Evolutionary conservation across 2,113 vertebrate species (phyloP).

Genomic region (Collichthys lucidus): DNA sequence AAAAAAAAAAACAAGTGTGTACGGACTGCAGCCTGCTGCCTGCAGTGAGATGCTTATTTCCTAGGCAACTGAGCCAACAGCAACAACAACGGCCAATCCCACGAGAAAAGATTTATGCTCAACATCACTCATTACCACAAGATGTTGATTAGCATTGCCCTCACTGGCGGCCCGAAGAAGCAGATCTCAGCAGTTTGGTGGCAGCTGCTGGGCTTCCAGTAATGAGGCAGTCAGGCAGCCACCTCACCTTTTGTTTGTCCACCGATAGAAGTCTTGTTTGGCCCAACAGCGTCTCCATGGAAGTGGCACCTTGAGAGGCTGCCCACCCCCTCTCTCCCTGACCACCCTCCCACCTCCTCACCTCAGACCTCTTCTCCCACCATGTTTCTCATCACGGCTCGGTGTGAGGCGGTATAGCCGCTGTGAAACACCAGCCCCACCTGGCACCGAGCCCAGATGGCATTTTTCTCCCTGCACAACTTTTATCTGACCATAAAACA

Average conservation of each 20-base stretch:
- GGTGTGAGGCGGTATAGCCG: constrained; percentile 89
- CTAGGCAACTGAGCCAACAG: constrained; percentile 87
- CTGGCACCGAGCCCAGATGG: constrained; percentile 93
- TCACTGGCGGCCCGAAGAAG: constrained; percentile 74
- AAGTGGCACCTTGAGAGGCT: constrained; percentile 91
- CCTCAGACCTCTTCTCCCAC: constrained; percentile 56
- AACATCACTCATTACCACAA: constrained; percentile 92
- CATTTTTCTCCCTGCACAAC: constrained; percentile 82
- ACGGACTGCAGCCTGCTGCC: constrained; percentile 84
- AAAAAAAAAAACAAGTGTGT: constrained; percentile 35
- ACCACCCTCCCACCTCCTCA: constrained; percentile 14
- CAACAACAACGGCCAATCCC: constrained; percentile 84
- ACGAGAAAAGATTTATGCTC: constrained; percentile 85
- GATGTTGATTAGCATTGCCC: constrained; percentile 93
- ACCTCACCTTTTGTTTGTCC: constrained; percentile 81
- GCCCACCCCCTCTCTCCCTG: neutral
- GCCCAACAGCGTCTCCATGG: constrained; percentile 96
- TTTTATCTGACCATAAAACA: constrained; percentile 94
- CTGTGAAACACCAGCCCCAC: constrained; percentile 90
- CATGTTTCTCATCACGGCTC: constrained; percentile 89
- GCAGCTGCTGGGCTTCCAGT: constrained; percentile 63
- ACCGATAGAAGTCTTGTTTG: constrained; percentile 94
- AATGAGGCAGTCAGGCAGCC: constrained; percentile 89
- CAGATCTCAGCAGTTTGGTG: constrained; percentile 63
- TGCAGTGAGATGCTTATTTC: constrained; percentile 83